phyloP scores from a whole-genome alignment of 2,113 vertebrate species.

The Nerophis lumbriciformis region DNA sequence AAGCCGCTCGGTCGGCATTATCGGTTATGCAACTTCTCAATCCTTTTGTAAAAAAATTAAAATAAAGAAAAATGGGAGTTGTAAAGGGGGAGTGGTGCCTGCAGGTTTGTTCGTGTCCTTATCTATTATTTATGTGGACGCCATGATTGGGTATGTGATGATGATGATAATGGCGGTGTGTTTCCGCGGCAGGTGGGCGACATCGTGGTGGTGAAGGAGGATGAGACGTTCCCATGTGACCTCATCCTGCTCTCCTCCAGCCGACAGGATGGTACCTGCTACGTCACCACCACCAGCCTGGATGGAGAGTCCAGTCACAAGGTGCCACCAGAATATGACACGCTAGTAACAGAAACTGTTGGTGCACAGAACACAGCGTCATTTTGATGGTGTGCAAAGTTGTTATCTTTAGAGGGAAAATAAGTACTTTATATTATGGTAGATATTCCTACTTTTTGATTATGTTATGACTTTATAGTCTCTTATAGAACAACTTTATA shows the following conservation, averaged over 20 bases:
- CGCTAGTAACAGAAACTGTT: no score
- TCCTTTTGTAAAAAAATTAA: slow-evolving; percentile 30
- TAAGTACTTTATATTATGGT: no score
- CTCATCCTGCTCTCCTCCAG: slow-evolving; percentile 93
- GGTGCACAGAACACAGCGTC: not conserved
- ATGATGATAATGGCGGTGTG: not conserved
- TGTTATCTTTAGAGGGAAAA: no score
- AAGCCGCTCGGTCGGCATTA: slow-evolving; percentile 62
- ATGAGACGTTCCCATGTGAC: slow-evolving; percentile 98
- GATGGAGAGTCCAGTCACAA: slow-evolving; percentile 98
- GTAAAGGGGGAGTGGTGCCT: slow-evolving; percentile 25
- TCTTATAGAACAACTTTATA: no score
- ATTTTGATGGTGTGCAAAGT: no score
- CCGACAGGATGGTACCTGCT: slow-evolving; percentile 89
- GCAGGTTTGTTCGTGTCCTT: slow-evolving; percentile 26
- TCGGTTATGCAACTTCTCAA: slow-evolving; percentile 67
- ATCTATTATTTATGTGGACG: slow-evolving; percentile 25
- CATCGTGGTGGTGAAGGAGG: slow-evolving; percentile 90
- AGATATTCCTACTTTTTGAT: no score
- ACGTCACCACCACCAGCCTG: slow-evolving; percentile 94
- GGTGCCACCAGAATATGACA: slow-evolving; percentile 44
- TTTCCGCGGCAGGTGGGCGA: slow-evolving; percentile 82
- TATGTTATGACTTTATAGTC: no score
- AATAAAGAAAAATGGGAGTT: slow-evolving; percentile 16
- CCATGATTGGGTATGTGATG: slow-evolving; percentile 13